Conservation (phyloP, 2,113 vertebrate genomes). For the Eclectus roratus region DNA sequence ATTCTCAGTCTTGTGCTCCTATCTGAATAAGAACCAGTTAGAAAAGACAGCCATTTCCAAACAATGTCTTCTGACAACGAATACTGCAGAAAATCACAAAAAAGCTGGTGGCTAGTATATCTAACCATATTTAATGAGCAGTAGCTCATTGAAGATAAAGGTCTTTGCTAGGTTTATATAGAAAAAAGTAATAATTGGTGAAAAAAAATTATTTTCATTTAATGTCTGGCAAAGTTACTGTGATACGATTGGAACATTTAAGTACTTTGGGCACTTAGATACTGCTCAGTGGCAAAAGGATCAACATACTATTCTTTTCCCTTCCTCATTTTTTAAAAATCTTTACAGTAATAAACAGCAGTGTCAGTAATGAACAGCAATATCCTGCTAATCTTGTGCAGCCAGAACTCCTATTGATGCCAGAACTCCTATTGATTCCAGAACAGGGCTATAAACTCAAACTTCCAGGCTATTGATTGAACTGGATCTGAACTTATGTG, state of each 20-base stretch:
- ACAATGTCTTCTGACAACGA: not conserved
- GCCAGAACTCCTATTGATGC: not conserved
- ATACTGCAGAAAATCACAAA: not conserved
- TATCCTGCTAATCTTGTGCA: not conserved
- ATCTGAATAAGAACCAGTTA: not conserved
- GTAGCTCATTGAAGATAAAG: not conserved
- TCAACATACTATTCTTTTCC: not conserved
- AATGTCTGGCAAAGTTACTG: not conserved
- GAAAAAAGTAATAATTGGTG: not conserved
- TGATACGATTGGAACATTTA: not conserved
- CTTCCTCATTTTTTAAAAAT: not conserved
- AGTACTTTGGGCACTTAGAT: not conserved
- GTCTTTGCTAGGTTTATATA: not conserved
- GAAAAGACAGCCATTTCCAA: not conserved
- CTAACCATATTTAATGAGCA: not conserved
- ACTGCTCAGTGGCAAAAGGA: not conserved
- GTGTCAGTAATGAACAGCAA: not conserved
- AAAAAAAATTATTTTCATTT: not conserved
- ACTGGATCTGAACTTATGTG: not conserved
- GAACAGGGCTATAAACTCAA: not conserved
- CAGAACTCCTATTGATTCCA: not conserved
- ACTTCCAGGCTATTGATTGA: not conserved
- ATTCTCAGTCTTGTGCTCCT: not conserved
- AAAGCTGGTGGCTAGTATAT: not conserved
- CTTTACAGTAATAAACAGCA: not conserved